Evolutionary conservation across 2,113 vertebrate genomes (phyloP).

Genomic region (Odocoileus hemionus): DNA sequence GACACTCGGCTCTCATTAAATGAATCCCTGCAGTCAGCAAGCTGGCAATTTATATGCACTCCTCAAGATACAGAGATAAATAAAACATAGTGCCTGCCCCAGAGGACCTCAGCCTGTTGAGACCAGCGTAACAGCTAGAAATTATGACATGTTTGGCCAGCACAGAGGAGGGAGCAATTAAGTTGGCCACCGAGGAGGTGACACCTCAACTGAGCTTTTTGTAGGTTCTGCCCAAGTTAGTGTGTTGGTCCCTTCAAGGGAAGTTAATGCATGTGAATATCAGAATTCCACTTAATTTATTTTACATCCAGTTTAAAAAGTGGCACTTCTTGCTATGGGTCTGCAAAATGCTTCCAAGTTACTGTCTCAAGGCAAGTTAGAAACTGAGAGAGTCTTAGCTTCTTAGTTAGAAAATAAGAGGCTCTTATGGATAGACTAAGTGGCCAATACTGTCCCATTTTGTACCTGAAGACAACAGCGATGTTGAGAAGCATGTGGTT

Average conservation of each 20-base stretch:
- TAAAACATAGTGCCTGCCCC: not conserved
- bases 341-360: not conserved
- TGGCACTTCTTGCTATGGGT: not conserved
- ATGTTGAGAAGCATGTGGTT: not conserved
- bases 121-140: not conserved
- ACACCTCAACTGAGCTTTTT: not conserved
- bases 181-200: not conserved
- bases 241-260: not conserved
- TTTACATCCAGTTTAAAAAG: not conserved
- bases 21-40: not conserved
- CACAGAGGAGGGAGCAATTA: not conserved
- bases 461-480: not conserved
- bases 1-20: not conserved
- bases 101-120: not conserved
- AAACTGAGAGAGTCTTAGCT: not conserved
- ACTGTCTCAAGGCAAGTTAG: not conserved
- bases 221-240: not conserved
- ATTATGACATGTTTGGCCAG: not conserved
- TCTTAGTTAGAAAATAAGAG: not conserved
- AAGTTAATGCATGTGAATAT: not conserved
- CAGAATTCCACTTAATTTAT: not conserved
- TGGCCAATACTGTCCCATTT: not conserved
- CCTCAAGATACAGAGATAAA: constrained; percentile 10
- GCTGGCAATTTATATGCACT: not conserved
- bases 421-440: not conserved